Evolutionary conservation across 2,113 vertebrate genomes (phyloP), one percentile per base, ranked within the genome.

Genomic region (Nettapus auritus): DNA sequence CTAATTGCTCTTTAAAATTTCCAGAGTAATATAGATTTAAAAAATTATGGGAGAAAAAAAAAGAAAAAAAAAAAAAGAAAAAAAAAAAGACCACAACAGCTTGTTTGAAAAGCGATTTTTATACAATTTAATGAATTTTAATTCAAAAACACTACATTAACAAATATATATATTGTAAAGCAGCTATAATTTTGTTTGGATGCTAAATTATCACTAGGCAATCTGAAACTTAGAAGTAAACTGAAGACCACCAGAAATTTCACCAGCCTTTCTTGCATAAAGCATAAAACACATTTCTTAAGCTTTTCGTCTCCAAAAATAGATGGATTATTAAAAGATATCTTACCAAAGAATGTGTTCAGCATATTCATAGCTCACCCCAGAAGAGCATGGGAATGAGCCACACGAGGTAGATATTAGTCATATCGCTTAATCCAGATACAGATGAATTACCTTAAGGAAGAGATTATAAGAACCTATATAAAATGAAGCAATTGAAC

Each of bases 401-500:
- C 68, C 19, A 29, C 33, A 26, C 46, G 48, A 90, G n/a, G 42
- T 67, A 86, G 42, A 48, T 83, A 12, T 80, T 91, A 86, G 59
- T 83, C 60, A 52, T 42, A 31, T 90, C 46, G 23, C 64, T 80
- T 94, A 80, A 86, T 90, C 46, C 56, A 75, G n/a, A 66, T 94
- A 56, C 17, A 74, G 68, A 53, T 82, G 76, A 23, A 28, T 67
- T 86, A 91, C 40, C 8, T 83, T 90, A 82, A 94, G 75, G 56
- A 87, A 79, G 33, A 75, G 33, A 74, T 84, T 80, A 53, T 80
- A 91, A 62, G 11, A 82, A 57, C 8, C 55, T 83, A 7, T 52
- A 70, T 56, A 64, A 93, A 88, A 86, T 8, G 62, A 26, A 84
- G 34, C 81, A 63, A 82, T 95, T 81, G 75, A 83, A 86, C 82